phyloP scores from a whole-genome alignment of 2,113 vertebrate genomes.

The Sarotherodon lohbergeri region DNA sequence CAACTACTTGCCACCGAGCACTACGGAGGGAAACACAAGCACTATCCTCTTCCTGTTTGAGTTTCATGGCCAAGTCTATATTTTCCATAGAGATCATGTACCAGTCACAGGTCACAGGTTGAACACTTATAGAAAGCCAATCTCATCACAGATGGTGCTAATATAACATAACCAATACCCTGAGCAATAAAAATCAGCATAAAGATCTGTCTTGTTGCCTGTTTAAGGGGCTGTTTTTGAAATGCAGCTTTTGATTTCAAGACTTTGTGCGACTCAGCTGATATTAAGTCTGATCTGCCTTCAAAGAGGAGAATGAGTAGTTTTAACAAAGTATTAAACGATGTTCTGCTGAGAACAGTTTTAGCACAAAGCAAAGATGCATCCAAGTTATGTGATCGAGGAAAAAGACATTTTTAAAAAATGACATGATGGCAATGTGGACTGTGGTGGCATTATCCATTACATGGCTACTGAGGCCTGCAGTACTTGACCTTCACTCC shows the following conservation, averaged over 20 bases:
- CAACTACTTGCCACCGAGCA: background rate
- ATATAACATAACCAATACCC: background rate
- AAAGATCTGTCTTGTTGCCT: background rate
- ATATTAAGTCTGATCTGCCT: background rate
- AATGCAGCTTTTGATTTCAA: background rate
- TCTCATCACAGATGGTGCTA: background rate
- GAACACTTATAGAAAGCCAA: background rate
- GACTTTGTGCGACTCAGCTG: background rate
- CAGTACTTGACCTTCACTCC: background rate
- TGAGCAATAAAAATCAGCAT: background rate
- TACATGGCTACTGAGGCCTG: background rate
- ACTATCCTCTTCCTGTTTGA: background rate
- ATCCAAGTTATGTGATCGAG: background rate
- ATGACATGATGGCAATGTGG: background rate
- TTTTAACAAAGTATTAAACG: background rate
- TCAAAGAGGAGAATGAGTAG: background rate
- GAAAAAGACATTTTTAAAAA: background rate
- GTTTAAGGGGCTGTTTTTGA: background rate
- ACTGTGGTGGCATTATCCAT: background rate
- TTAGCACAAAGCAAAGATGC: background rate
- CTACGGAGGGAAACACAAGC: background rate
- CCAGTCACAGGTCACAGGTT: background rate
- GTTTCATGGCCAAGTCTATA: background rate
- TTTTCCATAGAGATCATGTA: background rate
- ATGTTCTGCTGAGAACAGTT: background rate